phyloP scores from a whole-genome alignment of 2,113 vertebrate species.

The Pluvianellus socialis region DNA sequence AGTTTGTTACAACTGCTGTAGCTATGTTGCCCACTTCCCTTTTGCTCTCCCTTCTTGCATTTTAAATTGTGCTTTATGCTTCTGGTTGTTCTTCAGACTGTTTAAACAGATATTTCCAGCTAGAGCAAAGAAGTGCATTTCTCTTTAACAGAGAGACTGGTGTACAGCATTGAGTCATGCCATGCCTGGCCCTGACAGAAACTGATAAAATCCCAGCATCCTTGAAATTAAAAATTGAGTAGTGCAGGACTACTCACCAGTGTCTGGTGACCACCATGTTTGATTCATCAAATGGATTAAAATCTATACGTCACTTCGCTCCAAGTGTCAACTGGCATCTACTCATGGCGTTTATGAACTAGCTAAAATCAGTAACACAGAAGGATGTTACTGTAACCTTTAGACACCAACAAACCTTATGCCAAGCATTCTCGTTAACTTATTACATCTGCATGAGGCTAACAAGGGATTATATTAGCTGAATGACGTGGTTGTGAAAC shows the following conservation, averaged over 20 bases:
- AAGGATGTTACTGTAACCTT: background rate
- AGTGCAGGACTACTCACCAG: background rate
- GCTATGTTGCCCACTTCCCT: background rate
- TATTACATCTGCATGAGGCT: background rate
- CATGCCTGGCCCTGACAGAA: background rate
- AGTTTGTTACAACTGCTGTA: background rate
- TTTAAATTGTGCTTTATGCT: background rate
- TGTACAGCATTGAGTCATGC: background rate
- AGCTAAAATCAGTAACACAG: background rate
- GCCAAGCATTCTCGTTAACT: background rate
- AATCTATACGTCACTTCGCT: background rate
- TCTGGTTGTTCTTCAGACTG: background rate
- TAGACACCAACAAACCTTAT: background rate
- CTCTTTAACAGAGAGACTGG: background rate
- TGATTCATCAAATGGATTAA: background rate
- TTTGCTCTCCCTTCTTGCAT: background rate
- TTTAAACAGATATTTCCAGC: background rate
- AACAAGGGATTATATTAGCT: background rate
- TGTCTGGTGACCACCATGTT: background rate
- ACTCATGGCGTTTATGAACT: background rate
- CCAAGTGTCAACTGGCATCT: background rate
- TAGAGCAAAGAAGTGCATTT: background rate
- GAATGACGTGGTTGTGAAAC: background rate
- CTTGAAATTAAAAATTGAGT: background rate
- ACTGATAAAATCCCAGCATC: background rate